These are phyloP conservation scores for Creontiades dilutus DNA, from an alignment of 2,888 invertebrate genomes.

Conservation along the genomic window DNA sequence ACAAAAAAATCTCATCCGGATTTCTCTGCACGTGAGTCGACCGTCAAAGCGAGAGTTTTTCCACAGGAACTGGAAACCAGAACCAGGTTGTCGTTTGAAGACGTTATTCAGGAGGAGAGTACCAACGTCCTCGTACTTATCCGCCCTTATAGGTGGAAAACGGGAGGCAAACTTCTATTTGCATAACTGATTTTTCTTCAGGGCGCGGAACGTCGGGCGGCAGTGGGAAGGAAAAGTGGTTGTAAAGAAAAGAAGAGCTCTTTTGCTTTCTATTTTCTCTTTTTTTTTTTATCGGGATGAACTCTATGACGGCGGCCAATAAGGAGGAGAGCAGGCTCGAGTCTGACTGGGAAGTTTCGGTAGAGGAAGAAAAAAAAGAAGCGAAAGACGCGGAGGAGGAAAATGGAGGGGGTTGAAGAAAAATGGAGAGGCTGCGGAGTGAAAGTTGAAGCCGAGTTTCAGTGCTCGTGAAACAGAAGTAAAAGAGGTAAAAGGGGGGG, in stretches of 20 bases:
- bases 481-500: too few relatives aligned
- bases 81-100: neutral
- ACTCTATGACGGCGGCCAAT: slow-evolving; percentile 6
- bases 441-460: too few relatives aligned
- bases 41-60: too few relatives aligned
- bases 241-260: neutral
- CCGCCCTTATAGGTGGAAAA: neutral
- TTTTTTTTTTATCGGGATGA: slow-evolving; percentile 1
- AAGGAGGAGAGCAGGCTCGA: neutral
- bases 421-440: neutral
- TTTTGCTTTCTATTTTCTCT: neutral
- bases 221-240: slow-evolving; percentile 25
- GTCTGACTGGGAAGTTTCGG: slow-evolving; percentile 25
- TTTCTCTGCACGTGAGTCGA: too few relatives aligned
- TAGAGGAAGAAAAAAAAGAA: neutral
- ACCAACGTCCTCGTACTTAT: neutral
- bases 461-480: too few relatives aligned
- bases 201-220: slow-evolving; percentile 5
- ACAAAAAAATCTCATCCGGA: too few relatives aligned
- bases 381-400: neutral
- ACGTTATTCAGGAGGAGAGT: neutral
- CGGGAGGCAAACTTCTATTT: neutral
- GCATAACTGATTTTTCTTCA: slow-evolving; percentile 11
- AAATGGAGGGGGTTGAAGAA: neutral
- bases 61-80: neutral